Evolutionary conservation across 35 echinoderm and acorn worm species (phyloP).

Genomic region (Ophiothrix spiculata): DNA sequence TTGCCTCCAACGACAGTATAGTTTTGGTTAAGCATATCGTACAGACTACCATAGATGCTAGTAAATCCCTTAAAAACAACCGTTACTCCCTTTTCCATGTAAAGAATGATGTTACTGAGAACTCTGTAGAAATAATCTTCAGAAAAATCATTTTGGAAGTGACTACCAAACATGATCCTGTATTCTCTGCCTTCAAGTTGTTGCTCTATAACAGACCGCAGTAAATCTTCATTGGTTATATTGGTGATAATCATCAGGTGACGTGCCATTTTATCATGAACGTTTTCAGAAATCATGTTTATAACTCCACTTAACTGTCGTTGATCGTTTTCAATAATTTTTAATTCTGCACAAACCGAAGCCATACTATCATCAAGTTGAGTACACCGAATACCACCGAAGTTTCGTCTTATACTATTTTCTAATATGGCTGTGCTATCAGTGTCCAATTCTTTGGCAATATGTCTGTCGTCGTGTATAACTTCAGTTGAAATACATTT

Average conservation of each 20-base stretch:
- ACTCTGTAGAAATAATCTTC: slow-evolving; percentile 37
- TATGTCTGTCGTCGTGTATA: not conserved
- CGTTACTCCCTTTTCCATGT: slow-evolving; percentile 25
- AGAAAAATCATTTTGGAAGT: slow-evolving; percentile 28
- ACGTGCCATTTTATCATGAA: slow-evolving; percentile 21
- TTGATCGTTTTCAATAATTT: not conserved
- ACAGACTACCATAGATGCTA: slow-evolving; percentile 36
- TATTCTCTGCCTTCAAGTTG: not conserved
- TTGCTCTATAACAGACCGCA: slow-evolving; percentile 15
- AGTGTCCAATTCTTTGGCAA: not conserved
- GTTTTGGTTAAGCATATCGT: slow-evolving; percentile 50
- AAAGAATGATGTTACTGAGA: slow-evolving; percentile 36
- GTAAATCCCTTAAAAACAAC: slow-evolving; percentile 18
- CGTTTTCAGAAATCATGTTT: slow-evolving; percentile 15
- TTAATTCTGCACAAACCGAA: slow-evolving; percentile 6
- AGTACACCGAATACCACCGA: slow-evolving; percentile 25
- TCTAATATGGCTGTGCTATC: not conserved
- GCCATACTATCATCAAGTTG: slow-evolving; percentile 8
- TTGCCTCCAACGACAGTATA: slow-evolving; percentile 20
- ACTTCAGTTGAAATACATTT: slow-evolving; percentile 3
- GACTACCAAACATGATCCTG: slow-evolving; percentile 15
- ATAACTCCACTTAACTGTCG: not conserved
- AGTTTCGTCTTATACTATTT: slow-evolving; percentile 23
- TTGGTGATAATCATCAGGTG: slow-evolving; percentile 41
- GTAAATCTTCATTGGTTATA: slow-evolving; percentile 33